Evolutionary conservation across 2,113 vertebrate species (phyloP).

Genomic region (Gallinago undulata): DNA sequence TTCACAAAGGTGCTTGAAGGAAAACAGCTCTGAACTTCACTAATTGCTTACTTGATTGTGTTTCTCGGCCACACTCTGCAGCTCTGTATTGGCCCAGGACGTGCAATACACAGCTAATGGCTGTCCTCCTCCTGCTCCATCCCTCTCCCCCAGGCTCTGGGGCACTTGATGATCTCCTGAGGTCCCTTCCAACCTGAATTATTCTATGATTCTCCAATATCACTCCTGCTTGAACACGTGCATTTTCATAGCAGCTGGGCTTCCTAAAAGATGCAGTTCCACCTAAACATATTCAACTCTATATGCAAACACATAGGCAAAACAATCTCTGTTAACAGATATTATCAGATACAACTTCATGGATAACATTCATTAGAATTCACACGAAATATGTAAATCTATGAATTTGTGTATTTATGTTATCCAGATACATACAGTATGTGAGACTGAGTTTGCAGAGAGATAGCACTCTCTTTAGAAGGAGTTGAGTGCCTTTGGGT

Average conservation of each 20-base stretch:
- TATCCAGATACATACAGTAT: background rate
- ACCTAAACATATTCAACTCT: background rate
- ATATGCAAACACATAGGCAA: background rate
- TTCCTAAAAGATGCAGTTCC: background rate
- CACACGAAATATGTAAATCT: background rate
- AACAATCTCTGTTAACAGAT: background rate
- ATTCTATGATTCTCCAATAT: background rate
- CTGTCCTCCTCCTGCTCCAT: background rate
- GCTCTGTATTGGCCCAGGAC: background rate
- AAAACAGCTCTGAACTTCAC: background rate
- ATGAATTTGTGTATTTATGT: background rate
- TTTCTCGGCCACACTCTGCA: background rate
- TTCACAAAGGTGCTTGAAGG: background rate
- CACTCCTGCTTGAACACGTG: background rate
- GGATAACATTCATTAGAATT: background rate
- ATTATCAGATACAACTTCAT: background rate
- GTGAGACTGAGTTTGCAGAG: background rate
- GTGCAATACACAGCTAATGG: background rate
- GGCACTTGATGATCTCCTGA: background rate
- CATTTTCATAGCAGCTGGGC: background rate
- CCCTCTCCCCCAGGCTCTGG: background rate
- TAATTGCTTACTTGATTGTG: conserved; percentile 2
- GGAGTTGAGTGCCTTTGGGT: background rate
- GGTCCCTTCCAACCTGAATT: background rate
- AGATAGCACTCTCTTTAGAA: background rate